Conservation (phyloP, 35 echinoderm and acorn worm genomes). For the Lytechinus variegatus region DNA sequence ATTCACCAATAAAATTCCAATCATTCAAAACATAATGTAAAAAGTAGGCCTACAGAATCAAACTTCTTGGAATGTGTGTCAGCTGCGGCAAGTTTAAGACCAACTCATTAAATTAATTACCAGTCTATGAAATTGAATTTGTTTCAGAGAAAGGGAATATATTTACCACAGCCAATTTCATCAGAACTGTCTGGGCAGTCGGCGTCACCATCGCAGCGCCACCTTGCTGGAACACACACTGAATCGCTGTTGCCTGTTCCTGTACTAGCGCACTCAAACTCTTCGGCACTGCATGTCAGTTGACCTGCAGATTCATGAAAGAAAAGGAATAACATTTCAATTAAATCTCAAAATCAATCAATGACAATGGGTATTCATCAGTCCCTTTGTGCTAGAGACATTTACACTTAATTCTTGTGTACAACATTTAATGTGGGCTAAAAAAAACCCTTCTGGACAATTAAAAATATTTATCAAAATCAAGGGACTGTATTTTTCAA, state of each 20-base stretch:
- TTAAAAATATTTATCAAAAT: too few relatives aligned
- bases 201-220: conserved; percentile 86
- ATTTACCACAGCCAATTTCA: conserved; percentile 65
- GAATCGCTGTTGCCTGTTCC: neutral
- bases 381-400: too few relatives aligned
- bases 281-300: conserved; percentile 61
- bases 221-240: conserved; percentile 61
- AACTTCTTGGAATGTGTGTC: neutral
- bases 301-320: conserved; percentile 47
- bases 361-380: too few relatives aligned
- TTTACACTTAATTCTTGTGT: too few relatives aligned
- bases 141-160: neutral
- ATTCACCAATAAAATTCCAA: neutral
- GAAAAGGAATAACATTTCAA: conserved; percentile 9
- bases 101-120: neutral
- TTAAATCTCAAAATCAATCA: neutral
- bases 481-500: too few relatives aligned
- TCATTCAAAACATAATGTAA: neutral
- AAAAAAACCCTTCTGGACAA: too few relatives aligned
- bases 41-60: too few relatives aligned
- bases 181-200: conserved; percentile 86
- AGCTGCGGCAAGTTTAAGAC: neutral
- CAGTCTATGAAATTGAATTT: neutral
- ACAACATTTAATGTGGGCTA: too few relatives aligned
- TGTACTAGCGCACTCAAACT: conserved; percentile 73